phyloP scores from a whole-genome alignment of 2,797 vertebrate species.

The Darevskia mixta region DNA sequence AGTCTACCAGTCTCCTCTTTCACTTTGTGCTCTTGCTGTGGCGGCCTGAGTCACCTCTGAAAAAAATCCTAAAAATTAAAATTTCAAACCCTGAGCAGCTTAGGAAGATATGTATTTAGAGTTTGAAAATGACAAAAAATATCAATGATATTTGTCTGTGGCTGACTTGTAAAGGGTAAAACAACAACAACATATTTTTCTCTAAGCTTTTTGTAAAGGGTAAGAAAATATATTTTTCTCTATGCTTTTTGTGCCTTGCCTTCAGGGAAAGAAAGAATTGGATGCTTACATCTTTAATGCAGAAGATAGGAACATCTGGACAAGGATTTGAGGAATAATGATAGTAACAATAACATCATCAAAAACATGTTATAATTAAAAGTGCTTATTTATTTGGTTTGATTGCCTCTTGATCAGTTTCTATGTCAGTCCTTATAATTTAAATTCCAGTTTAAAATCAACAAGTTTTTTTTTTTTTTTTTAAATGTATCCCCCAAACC shows the following conservation, averaged over 20 bases:
- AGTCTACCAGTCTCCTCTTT: neutral
- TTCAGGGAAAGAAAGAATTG: neutral
- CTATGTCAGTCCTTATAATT: neutral
- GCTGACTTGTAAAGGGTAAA: neutral
- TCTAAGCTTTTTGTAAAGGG: neutral
- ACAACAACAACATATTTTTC: neutral
- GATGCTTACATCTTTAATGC: neutral
- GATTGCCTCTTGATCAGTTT: neutral
- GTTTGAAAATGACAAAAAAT: neutral
- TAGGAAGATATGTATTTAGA: neutral
- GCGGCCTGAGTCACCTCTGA: neutral
- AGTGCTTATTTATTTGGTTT: neutral
- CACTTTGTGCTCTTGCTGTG: neutral
- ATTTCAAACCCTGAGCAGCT: neutral
- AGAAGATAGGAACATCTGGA: neutral
- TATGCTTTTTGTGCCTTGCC: neutral
- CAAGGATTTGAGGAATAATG: neutral
- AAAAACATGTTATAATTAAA: neutral
- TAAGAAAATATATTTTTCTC: neutral
- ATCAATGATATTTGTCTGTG: neutral
- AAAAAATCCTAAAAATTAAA: neutral
- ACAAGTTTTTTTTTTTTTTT: neutral
- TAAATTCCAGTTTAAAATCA: neutral
- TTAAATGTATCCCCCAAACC: neutral
- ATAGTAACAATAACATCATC: neutral